Evolutionary conservation across 2,888 invertebrate species (phyloP).

Genomic region (Drosophila suboccidentalis): DNA sequence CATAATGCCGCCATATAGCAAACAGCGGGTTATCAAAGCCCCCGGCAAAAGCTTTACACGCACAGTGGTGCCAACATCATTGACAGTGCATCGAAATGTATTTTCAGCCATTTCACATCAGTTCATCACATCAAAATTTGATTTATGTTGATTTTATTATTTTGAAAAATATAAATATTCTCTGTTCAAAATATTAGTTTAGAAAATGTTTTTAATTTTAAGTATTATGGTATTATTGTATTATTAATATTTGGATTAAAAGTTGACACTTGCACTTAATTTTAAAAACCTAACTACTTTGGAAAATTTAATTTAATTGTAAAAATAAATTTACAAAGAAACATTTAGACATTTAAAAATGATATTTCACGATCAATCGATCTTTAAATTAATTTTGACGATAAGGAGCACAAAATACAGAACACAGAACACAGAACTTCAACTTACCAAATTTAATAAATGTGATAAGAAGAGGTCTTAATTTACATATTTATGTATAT

Average conservation of each 20-base stretch:
- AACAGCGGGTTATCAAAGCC: conserved; percentile 52
- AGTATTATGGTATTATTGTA: no score
- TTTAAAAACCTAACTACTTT: no score
- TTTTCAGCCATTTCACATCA: neutral
- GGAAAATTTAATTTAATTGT: no score
- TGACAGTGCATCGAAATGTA: neutral
- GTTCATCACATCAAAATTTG: neutral
- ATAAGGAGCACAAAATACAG: neutral
- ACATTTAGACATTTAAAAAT: neutral
- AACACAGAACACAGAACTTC: no score
- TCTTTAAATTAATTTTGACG: neutral
- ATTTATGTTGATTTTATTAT: neutral
- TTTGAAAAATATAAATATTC: neutral
- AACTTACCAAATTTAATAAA: no score
- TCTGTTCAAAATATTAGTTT: no score
- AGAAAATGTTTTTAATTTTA: no score
- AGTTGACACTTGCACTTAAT: no score
- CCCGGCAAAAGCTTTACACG: conserved; percentile 1
- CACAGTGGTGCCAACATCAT: conserved; percentile 34
- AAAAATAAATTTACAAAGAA: neutral
- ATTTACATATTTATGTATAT: no score
- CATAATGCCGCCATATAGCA: conserved; percentile 61
- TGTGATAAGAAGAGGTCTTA: no score
- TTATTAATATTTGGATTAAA: no score
- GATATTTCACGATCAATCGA: neutral